phyloP scores from a whole-genome alignment of 2,797 vertebrate species.

The Brotula barbata region DNA sequence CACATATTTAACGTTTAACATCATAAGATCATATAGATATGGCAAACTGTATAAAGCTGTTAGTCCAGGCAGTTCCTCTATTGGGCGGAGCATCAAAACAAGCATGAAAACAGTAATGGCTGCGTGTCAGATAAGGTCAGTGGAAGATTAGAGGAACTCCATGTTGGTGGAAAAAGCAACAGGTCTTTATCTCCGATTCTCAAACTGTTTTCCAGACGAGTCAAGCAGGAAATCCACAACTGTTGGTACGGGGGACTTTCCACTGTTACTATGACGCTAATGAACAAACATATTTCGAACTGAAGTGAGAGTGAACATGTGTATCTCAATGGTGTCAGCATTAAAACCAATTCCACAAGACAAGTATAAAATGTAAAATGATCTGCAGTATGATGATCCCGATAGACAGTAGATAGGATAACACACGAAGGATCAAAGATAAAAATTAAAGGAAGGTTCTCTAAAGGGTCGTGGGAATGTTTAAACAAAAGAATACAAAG shows the following conservation, averaged over 20 bases:
- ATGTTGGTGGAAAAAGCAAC: neutral
- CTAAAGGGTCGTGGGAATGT: neutral
- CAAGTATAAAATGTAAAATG: too few relatives aligned
- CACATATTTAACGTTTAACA: too few relatives aligned
- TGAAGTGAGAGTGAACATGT: neutral
- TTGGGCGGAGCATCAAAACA: constrained; percentile 25
- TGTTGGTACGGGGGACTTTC: constrained; percentile 45
- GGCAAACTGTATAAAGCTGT: too few relatives aligned
- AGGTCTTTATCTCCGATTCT: constrained; percentile 4
- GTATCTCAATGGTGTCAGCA: neutral
- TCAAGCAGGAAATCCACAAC: constrained; percentile 46
- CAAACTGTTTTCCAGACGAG: constrained; percentile 18
- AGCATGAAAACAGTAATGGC: constrained; percentile 6
- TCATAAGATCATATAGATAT: too few relatives aligned
- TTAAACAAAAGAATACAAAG: neutral
- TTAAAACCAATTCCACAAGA: too few relatives aligned
- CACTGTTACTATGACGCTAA: constrained; percentile 56
- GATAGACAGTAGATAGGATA: too few relatives aligned
- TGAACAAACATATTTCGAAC: constrained; percentile 54
- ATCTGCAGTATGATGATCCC: neutral
- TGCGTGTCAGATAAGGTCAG: constrained; percentile 38
- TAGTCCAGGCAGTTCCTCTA: neutral
- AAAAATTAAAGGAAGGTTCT: neutral
- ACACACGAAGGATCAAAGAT: neutral
- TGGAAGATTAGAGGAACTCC: constrained; percentile 35